Evolutionary conservation across 2,113 vertebrate genomes (phyloP).

Genomic region (Phainopepla nitens): DNA sequence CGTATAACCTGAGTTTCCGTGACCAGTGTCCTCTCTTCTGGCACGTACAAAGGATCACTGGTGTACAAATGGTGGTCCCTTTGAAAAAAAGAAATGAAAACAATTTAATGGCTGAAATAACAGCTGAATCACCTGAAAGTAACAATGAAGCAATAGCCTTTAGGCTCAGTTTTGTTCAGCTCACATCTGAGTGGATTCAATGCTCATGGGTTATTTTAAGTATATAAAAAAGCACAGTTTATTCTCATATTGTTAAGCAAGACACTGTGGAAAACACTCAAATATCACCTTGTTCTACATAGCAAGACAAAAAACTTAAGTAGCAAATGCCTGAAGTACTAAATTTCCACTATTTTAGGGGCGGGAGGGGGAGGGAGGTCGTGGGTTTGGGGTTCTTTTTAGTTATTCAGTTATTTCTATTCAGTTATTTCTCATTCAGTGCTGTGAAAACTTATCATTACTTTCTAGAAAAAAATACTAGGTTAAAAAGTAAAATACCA

Average conservation of each 20-base stretch:
- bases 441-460: background rate
- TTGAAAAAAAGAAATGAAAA: slow-evolving; percentile 35
- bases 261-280: background rate
- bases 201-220: background rate
- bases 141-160: background rate
- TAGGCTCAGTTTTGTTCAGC: background rate
- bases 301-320: background rate
- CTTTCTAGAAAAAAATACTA: background rate
- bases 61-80: slow-evolving; percentile 94
- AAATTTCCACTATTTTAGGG: background rate
- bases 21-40: slow-evolving; percentile 88
- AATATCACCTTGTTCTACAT: background rate
- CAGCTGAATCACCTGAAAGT: background rate
- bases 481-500: background rate
- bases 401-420: background rate
- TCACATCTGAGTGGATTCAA: background rate
- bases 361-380: fast-evolving
- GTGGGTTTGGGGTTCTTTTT: background rate
- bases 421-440: background rate
- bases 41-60: slow-evolving; percentile 88
- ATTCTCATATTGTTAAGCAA: background rate
- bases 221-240: background rate
- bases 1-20: slow-evolving; percentile 94
- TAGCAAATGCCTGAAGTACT: background rate
- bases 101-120: background rate